Conservation (phyloP, 1,140 invertebrate species). For the Chrysomallon squamiferum region DNA sequence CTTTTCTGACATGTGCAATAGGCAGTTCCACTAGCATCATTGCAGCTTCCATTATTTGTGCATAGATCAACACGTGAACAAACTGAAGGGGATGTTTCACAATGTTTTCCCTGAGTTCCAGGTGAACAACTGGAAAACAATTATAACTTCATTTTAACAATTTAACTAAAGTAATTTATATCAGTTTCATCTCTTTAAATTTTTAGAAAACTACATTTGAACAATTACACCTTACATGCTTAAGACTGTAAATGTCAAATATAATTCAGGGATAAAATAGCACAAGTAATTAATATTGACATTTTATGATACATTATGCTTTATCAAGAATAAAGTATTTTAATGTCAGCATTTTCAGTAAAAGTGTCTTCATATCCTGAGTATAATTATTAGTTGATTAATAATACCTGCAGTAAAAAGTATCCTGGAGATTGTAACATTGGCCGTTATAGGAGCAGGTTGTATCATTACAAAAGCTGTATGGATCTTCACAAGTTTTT, state of each 20-base stretch:
- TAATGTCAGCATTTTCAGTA: no score
- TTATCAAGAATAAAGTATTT: no score
- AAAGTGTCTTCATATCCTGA: not conserved
- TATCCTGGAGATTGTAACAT: not conserved
- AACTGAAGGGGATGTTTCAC: not conserved
- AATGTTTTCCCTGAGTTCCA: not conserved
- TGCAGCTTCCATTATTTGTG: not conserved
- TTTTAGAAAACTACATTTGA: no score
- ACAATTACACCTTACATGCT: no score
- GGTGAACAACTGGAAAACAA: not conserved
- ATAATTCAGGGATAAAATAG: no score
- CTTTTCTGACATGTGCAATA: not conserved
- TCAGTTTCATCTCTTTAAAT: no score
- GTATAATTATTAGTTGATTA: not conserved
- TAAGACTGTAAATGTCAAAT: no score
- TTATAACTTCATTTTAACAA: no score
- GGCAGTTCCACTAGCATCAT: not conserved
- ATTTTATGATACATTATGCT: no score
- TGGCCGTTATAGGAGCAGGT: constrained; percentile 6
- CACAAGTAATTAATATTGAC: no score
- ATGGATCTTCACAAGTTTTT: constrained; percentile 7
- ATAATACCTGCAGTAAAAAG: constrained; percentile 1
- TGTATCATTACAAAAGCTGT: constrained; percentile 3
- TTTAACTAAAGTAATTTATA: no score
- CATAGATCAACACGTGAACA: not conserved